Evolutionary conservation across 2,797 vertebrate species (phyloP).

Genomic region (Myotis myotis): DNA sequence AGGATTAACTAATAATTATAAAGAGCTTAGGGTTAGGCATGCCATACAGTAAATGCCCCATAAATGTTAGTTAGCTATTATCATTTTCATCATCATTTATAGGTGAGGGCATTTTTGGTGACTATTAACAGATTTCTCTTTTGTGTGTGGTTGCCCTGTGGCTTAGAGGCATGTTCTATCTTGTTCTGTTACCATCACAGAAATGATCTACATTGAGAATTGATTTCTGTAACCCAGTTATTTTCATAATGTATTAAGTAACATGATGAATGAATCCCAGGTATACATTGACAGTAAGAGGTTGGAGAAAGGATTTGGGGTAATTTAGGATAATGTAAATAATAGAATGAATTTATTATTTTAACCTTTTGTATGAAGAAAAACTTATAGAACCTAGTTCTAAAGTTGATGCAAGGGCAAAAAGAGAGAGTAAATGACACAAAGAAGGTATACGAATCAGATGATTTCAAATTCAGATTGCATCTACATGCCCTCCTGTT

Average conservation of each 20-base stretch:
- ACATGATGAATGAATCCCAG: constrained; percentile 10
- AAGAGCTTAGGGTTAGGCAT: neutral
- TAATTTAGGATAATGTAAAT: constrained; percentile 34
- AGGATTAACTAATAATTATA: neutral
- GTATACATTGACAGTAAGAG: neutral
- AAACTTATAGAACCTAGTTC: neutral
- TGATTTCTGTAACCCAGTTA: constrained; percentile 26
- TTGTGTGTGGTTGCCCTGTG: neutral
- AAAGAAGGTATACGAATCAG: neutral
- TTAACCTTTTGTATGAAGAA: neutral
- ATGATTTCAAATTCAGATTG: constrained; percentile 24
- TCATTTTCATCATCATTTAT: neutral
- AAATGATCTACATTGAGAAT: neutral
- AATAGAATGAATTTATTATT: constrained; percentile 11
- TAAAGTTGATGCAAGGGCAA: neutral
- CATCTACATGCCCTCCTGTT: neutral
- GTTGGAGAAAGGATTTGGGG: neutral
- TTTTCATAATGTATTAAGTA: constrained; percentile 34
- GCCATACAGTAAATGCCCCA: neutral
- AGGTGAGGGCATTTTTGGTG: neutral
- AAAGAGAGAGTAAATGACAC: neutral
- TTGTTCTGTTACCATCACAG: neutral
- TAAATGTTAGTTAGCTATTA: neutral
- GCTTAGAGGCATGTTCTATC: neutral
- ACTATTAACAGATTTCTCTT: neutral